Evolutionary conservation across 2,888 invertebrate genomes (phyloP).

Genomic region (Holacanthella duospinosa): DNA sequence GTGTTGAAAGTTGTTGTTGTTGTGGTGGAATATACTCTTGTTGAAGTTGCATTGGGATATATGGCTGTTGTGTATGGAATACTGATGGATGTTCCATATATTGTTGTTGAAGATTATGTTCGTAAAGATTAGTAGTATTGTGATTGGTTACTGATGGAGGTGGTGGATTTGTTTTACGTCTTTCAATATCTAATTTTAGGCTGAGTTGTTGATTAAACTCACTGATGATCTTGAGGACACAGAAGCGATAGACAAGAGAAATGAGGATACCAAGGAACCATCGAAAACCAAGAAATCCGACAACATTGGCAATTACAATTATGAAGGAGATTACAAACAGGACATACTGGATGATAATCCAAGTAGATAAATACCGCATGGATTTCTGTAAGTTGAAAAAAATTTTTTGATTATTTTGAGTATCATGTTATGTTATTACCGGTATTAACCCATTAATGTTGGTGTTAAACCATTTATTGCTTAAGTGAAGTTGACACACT

Average conservation of each 20-base stretch:
- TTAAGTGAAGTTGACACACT: no score
- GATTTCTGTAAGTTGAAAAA: neutral
- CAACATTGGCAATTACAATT: neutral
- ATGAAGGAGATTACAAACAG: neutral
- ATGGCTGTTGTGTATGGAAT: neutral
- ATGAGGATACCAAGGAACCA: neutral
- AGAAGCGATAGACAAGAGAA: neutral
- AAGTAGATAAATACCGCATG: neutral
- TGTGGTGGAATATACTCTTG: neutral
- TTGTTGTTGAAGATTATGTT: neutral
- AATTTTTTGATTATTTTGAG: no score
- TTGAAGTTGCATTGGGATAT: neutral
- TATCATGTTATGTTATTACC: no score
- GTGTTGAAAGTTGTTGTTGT: neutral
- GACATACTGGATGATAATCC: neutral
- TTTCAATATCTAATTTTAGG: neutral
- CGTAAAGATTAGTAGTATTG: neutral
- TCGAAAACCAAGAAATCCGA: neutral
- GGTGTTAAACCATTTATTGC: no score
- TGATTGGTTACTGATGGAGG: neutral
- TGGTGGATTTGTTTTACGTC: neutral
- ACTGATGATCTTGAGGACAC: neutral
- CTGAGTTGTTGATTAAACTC: neutral
- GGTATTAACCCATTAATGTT: no score
- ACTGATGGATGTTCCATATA: neutral